A percentile compares a stretch with the other conserved stretches of the same genome.
These are phyloP conservation scores for Syritta pipiens DNA, from an alignment of 2,888 invertebrate species.

Conservation along the genomic window DNA sequence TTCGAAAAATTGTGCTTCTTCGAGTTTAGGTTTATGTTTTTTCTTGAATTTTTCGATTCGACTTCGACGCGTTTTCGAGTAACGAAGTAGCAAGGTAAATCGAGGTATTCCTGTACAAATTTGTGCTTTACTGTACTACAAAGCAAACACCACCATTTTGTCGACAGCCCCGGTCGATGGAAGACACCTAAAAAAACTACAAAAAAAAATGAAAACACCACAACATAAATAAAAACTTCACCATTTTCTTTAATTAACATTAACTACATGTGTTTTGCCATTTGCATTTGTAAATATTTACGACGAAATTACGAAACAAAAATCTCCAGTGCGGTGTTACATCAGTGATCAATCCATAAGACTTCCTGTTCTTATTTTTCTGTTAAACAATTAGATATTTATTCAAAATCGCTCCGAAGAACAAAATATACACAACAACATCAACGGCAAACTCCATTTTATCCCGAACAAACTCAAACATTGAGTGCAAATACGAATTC, in stretches of 20 bases:
- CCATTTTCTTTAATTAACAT: slow-evolving; percentile 13
- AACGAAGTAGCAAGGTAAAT: no score
- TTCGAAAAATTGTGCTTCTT: no score
- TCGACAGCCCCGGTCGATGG: no score
- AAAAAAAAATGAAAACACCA: background rate
- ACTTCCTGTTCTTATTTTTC: background rate
- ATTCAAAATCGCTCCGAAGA: slow-evolving; percentile 75
- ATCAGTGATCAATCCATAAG: slow-evolving; percentile 11
- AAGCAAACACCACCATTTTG: no score
- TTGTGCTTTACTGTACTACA: no score
- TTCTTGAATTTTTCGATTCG: no score
- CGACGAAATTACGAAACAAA: slow-evolving; percentile 4
- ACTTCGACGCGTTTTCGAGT: no score
- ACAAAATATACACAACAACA: slow-evolving; percentile 73
- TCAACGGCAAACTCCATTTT: slow-evolving; percentile 75
- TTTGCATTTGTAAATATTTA: slow-evolving; percentile 37
- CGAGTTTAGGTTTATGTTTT: no score
- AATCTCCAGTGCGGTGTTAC: slow-evolving; percentile 38
- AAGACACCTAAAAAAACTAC: no score
- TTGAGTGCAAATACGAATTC: slow-evolving; percentile 37
- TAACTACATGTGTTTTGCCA: background rate
- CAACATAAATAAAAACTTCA: background rate
- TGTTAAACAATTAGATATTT: slow-evolving; percentile 72
- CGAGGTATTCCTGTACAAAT: no score
- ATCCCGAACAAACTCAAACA: slow-evolving; percentile 48